Conservation (phyloP, 2,113 vertebrate species). For the Axis porcinus region DNA sequence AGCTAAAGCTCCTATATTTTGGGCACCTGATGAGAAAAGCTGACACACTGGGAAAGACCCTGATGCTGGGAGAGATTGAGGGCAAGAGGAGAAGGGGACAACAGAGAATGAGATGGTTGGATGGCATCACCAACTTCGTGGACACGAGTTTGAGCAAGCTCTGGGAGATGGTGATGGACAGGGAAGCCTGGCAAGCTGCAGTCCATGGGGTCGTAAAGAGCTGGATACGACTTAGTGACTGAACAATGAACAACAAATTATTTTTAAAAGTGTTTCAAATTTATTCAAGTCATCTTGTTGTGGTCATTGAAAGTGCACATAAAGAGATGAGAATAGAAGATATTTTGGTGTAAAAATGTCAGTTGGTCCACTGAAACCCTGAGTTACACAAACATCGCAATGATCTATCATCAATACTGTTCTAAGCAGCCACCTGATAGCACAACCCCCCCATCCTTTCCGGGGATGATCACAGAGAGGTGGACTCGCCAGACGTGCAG, state of each 20-base stretch:
- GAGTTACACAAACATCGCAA: rapidly evolving
- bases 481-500: rapidly evolving
- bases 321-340: not conserved
- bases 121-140: too few relatives aligned
- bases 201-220: not conserved
- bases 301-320: not conserved
- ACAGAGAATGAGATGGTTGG: too few relatives aligned
- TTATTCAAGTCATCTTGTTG: not conserved
- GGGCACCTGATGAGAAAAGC: too few relatives aligned
- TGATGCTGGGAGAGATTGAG: too few relatives aligned
- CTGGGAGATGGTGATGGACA: too few relatives aligned
- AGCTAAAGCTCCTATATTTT: too few relatives aligned
- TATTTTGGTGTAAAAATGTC: not conserved
- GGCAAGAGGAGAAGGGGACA: too few relatives aligned
- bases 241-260: not conserved
- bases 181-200: not conserved
- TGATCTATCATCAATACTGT: too few relatives aligned
- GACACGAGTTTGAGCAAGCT: too few relatives aligned
- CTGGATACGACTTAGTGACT: rapidly evolving
- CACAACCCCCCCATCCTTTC: not conserved
- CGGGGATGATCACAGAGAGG: rapidly evolving
- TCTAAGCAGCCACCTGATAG: not conserved
- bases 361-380: not conserved
- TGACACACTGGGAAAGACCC: too few relatives aligned
- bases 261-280: not conserved